Conservation (phyloP, 2,113 vertebrate species). For the Hyperopisus bebe region DNA sequence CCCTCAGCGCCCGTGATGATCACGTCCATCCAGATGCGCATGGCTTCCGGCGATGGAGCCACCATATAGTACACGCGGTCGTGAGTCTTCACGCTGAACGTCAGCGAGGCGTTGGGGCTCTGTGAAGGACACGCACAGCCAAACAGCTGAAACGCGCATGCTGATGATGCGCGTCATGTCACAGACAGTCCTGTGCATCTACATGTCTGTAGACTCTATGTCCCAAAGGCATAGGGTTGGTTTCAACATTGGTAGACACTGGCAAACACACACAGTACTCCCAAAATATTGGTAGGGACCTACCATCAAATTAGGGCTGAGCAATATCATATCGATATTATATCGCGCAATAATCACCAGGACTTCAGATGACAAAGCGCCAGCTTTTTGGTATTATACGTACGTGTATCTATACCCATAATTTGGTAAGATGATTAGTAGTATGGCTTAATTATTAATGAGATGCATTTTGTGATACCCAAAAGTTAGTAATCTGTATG, state of each 20-base stretch:
- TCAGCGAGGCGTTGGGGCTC: conserved; percentile 89
- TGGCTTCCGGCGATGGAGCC: conserved; percentile 86
- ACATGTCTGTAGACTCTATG: not conserved
- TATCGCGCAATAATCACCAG: no score
- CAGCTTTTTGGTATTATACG: no score
- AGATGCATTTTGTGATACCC: no score
- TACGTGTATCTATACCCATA: no score
- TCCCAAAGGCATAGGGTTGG: not conserved
- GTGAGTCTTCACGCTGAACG: conserved; percentile 93
- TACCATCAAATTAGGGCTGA: not conserved
- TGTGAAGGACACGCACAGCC: conserved; percentile 39
- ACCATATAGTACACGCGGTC: conserved; percentile 96
- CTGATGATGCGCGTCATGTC: not conserved
- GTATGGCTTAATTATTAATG: no score
- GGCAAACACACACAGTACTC: not conserved
- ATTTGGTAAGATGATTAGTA: no score
- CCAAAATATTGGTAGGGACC: not conserved
- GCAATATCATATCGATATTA: no score
- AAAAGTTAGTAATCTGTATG: no score
- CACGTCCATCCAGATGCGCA: conserved; percentile 77
- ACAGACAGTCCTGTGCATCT: no score
- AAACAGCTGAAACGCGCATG: not conserved
- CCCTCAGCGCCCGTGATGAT: no score
- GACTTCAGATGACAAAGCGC: no score
- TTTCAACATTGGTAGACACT: not conserved